Conservation (phyloP, 2,797 vertebrate genomes). For the Sebastes minor region DNA sequence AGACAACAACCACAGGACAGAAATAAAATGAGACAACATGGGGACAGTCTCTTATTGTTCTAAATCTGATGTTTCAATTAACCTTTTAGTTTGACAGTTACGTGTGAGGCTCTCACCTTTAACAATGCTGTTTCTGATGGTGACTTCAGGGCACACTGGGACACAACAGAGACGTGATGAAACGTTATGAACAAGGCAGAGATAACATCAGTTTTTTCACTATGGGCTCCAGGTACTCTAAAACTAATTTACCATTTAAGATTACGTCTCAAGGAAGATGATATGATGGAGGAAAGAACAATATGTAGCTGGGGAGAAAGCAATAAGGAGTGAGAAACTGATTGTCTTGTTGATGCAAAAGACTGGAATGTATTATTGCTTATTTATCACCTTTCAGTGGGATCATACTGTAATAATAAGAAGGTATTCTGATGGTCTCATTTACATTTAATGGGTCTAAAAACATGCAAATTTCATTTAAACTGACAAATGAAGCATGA, state of each 20-base stretch:
- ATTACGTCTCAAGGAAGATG: neutral
- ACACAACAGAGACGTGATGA: slow-evolving; percentile 48
- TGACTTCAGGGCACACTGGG: slow-evolving; percentile 84
- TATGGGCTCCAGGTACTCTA: neutral
- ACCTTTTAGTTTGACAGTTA: neutral
- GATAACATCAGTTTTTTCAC: neutral
- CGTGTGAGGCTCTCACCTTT: slow-evolving; percentile 73
- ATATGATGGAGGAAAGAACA: neutral
- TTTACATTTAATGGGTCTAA: neutral
- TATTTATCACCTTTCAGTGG: neutral
- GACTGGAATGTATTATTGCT: neutral
- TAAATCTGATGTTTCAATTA: neutral
- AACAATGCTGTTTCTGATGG: slow-evolving; percentile 80
- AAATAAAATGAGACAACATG: neutral
- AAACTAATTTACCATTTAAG: neutral
- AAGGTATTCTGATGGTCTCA: neutral
- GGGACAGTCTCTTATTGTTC: too few relatives aligned
- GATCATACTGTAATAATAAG: neutral
- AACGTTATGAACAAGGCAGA: neutral
- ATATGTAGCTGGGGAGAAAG: neutral
- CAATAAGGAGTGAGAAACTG: neutral
- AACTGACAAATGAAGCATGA: neutral
- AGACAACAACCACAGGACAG: neutral
- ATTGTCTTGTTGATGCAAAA: neutral
- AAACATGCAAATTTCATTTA: neutral